These are phyloP conservation scores for Pygoscelis antarcticus DNA, from an alignment of 2,113 vertebrate genomes.

Conservation along the genomic window DNA sequence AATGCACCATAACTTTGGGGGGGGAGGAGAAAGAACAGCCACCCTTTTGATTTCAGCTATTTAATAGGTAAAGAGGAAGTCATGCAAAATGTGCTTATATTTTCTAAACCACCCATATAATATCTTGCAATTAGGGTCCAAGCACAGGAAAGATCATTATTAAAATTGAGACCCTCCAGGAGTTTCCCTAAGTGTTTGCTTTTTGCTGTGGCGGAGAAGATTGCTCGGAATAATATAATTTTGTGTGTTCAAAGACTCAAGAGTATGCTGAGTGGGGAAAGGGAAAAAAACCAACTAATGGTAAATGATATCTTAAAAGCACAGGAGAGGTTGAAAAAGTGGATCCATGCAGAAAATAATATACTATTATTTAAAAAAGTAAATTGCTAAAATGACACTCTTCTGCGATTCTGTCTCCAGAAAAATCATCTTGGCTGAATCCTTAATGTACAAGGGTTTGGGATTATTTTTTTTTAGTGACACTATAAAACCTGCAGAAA, in stretches of 20 bases:
- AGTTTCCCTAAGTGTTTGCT: constrained; percentile 61
- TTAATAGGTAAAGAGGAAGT: constrained; percentile 64
- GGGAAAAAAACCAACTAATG: constrained; percentile 1
- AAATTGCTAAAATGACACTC: constrained; percentile 73
- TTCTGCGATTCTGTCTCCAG: constrained; percentile 27
- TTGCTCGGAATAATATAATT: constrained; percentile 48
- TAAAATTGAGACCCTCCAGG: constrained; percentile 65
- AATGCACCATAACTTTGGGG: background rate
- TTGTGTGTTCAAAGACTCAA: constrained; percentile 61
- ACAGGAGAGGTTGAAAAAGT: constrained; percentile 60
- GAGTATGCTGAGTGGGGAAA: constrained; percentile 13
- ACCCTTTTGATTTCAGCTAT: constrained; percentile 50
- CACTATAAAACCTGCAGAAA: constrained; percentile 67
- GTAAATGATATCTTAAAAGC: constrained; percentile 76
- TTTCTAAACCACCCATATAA: constrained; percentile 55
- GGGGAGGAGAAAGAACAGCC: background rate
- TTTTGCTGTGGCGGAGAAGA: constrained; percentile 60
- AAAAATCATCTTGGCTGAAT: constrained; percentile 56
- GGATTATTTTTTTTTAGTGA: background rate
- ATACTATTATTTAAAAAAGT: constrained; percentile 74
- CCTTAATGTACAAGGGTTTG: constrained; percentile 29
- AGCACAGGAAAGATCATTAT: constrained; percentile 52
- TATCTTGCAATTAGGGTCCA: constrained; percentile 66
- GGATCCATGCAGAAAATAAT: constrained; percentile 71
- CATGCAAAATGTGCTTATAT: constrained; percentile 40